These are phyloP conservation scores for Zoanthus sansibaricus DNA, from an alignment of 92 coral and sea anemone genomes.

Conservation along the genomic window DNA sequence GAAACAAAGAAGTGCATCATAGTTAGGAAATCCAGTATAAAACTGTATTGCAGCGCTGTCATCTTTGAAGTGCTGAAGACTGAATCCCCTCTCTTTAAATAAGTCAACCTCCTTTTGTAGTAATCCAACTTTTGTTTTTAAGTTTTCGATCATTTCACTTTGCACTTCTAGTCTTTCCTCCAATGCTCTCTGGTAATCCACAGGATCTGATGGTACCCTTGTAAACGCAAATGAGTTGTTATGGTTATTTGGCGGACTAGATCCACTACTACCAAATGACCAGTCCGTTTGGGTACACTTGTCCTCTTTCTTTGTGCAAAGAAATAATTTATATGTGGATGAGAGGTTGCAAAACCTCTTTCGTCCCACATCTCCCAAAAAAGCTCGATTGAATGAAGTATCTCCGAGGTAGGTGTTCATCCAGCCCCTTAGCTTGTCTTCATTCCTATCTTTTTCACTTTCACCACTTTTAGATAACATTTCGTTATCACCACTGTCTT, in stretches of 20 bases:
- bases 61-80: conserved; percentile 18
- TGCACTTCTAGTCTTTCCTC: conserved; percentile 39
- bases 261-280: not conserved
- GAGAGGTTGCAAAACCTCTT: no score
- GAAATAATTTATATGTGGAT: no score
- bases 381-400: no score
- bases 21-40: conserved; percentile 28
- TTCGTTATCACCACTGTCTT: no score
- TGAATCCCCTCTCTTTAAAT: conserved; percentile 10
- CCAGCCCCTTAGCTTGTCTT: no score
- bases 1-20: conserved; percentile 6
- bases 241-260: not conserved
- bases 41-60: conserved; percentile 27
- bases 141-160: conserved; percentile 34
- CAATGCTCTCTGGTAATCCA: conserved; percentile 16
- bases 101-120: conserved; percentile 7
- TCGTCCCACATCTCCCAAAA: no score
- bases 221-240: not conserved
- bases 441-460: no score
- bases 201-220: no score
- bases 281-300: not conserved
- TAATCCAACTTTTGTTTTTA: conserved; percentile 40
- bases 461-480: no score
- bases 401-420: no score
- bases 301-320: not conserved